Conservation (phyloP, 1,140 invertebrate genomes). For the Diplogasteroides magnus region DNA sequence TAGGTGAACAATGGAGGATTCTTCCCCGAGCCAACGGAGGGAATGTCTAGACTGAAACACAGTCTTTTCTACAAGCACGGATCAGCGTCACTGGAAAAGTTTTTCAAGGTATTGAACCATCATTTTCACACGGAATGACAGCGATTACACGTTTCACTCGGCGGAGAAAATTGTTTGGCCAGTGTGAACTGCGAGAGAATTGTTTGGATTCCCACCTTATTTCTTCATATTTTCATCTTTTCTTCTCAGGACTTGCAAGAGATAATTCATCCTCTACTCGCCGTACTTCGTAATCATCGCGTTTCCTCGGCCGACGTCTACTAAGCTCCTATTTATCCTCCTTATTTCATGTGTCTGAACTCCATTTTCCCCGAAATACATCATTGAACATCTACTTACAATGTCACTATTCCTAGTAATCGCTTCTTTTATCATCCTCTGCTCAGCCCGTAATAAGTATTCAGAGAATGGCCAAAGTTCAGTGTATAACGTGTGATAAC, state of each 20-base stretch:
- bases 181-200: background rate
- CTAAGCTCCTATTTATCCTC: background rate
- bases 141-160: background rate
- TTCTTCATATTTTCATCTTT: constrained; percentile 2
- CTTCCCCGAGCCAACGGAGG: constrained; percentile 10
- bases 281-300: constrained; percentile 20
- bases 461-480: too few relatives aligned
- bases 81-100: constrained; percentile 19
- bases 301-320: too few relatives aligned
- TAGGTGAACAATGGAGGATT: constrained; percentile 29
- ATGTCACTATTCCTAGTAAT: too few relatives aligned
- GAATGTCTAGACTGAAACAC: constrained; percentile 25
- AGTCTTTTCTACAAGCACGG: constrained; percentile 26
- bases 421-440: too few relatives aligned
- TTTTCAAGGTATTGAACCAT: constrained; percentile 15
- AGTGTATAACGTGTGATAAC: too few relatives aligned
- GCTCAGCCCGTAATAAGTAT: too few relatives aligned
- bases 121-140: background rate
- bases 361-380: too few relatives aligned
- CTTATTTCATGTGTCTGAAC: background rate
- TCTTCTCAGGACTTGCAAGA: constrained; percentile 15
- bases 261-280: constrained; percentile 22
- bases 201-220: background rate
- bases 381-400: too few relatives aligned
- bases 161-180: too few relatives aligned